Conservation (phyloP, 2,113 vertebrate species). For the Stegostoma tigrinum region DNA sequence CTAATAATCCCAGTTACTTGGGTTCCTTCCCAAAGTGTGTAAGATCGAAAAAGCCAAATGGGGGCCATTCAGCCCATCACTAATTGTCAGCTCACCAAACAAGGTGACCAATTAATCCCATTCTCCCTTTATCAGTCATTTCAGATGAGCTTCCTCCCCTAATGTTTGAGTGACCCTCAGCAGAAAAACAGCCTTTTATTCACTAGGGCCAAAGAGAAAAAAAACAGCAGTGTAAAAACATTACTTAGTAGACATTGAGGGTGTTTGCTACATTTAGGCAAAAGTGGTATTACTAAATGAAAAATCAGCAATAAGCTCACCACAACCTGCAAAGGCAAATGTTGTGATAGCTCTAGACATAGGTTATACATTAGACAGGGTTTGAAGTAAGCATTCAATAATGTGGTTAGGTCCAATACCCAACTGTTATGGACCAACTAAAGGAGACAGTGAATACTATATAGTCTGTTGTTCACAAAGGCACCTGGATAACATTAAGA, state of each 20-base stretch:
- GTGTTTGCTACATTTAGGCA: neutral
- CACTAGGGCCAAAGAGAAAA: neutral
- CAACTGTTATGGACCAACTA: neutral
- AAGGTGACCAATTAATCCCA: neutral
- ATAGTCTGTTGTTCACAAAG: neutral
- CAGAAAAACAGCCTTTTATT: neutral
- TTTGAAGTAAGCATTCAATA: neutral
- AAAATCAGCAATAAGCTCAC: neutral
- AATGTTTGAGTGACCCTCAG: neutral
- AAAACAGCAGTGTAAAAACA: neutral
- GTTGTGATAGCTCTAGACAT: neutral
- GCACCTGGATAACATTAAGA: neutral
- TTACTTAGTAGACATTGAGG: neutral
- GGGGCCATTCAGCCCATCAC: neutral
- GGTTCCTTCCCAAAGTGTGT: neutral
- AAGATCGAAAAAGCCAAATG: neutral
- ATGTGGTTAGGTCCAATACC: neutral
- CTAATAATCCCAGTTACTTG: neutral
- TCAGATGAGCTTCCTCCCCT: neutral
- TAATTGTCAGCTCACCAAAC: neutral
- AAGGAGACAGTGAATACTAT: neutral
- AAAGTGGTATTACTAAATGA: neutral
- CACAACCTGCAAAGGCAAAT: neutral
- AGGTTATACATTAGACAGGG: neutral
- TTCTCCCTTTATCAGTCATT: neutral